phyloP scores from a whole-genome alignment of 2,888 invertebrate species.

The Biston stratarius region DNA sequence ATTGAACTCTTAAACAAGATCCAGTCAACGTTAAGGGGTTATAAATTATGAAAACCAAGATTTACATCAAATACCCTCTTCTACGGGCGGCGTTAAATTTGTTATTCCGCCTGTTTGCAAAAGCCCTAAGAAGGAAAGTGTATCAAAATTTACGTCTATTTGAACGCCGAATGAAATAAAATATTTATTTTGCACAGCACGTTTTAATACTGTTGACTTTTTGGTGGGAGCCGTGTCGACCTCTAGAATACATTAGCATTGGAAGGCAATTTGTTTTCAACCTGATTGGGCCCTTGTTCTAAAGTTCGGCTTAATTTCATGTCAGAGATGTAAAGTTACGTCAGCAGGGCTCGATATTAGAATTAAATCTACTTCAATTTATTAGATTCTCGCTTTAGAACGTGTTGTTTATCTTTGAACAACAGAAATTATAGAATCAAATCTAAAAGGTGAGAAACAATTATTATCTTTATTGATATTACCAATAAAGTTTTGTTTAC shows the following conservation, averaged over 20 bases:
- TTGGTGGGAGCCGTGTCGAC: constrained; percentile 17
- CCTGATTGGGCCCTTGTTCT: constrained; percentile 9
- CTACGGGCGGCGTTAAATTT: constrained; percentile 27
- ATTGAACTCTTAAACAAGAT: constrained; percentile 33
- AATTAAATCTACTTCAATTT: not conserved
- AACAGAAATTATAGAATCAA: too few relatives aligned
- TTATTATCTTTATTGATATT: too few relatives aligned
- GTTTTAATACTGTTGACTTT: constrained; percentile 32
- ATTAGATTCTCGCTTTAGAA: not conserved
- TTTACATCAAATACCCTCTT: constrained; percentile 37
- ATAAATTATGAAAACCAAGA: constrained; percentile 45
- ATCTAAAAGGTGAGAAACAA: too few relatives aligned
- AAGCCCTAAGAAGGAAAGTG: constrained; percentile 29
- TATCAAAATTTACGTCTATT: constrained; percentile 34
- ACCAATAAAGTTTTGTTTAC: too few relatives aligned
- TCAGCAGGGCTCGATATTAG: constrained; percentile 9
- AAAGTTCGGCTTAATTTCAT: constrained; percentile 4
- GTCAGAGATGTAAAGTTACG: constrained; percentile 10
- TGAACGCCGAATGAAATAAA: constrained; percentile 32
- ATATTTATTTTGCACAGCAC: constrained; percentile 33
- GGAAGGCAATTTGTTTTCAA: constrained; percentile 10
- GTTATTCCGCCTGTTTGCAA: constrained; percentile 38
- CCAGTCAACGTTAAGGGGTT: constrained; percentile 35
- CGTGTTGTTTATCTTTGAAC: too few relatives aligned
- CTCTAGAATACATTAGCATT: constrained; percentile 16